Percentiles rank a stretch among this genome's conserved stretches.
These are phyloP conservation scores for Ranitomeya variabilis DNA, from an alignment of 2,113 vertebrate species.

Conservation along the genomic window DNA sequence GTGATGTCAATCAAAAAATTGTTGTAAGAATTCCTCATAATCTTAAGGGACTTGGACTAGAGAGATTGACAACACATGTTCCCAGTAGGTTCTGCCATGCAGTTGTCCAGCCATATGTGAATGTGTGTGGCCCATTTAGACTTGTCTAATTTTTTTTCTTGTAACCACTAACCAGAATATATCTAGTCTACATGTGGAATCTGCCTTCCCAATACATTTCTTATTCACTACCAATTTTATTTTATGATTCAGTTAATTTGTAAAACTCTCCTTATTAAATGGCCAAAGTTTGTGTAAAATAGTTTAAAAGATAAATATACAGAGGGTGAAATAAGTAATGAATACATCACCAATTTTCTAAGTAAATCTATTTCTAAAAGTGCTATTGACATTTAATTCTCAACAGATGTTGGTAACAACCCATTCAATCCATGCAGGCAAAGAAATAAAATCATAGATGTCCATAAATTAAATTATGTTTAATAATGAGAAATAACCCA, in stretches of 20 bases:
- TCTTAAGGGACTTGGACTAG: constrained; percentile 28
- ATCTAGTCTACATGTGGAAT: background rate
- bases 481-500: no score
- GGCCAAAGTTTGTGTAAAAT: background rate
- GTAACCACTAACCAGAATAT: constrained; percentile 17
- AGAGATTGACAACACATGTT: constrained; percentile 45
- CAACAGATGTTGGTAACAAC: no score
- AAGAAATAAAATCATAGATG: no score
- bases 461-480: no score
- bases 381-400: no score
- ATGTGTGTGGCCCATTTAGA: constrained; percentile 31
- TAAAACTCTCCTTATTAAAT: background rate
- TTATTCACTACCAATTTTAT: constrained; percentile 1
- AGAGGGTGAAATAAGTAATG: no score
- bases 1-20: constrained; percentile 1
- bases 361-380: no score
- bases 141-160: background rate
- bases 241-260: background rate
- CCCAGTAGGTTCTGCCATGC: constrained; percentile 24
- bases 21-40: constrained; percentile 35
- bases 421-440: no score
- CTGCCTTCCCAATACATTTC: background rate
- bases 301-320: background rate
- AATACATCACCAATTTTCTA: no score
- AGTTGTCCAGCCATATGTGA: constrained; percentile 44